Evolutionary conservation across 2,888 invertebrate genomes (phyloP).

Genomic region (Lissonota sp.): DNA sequence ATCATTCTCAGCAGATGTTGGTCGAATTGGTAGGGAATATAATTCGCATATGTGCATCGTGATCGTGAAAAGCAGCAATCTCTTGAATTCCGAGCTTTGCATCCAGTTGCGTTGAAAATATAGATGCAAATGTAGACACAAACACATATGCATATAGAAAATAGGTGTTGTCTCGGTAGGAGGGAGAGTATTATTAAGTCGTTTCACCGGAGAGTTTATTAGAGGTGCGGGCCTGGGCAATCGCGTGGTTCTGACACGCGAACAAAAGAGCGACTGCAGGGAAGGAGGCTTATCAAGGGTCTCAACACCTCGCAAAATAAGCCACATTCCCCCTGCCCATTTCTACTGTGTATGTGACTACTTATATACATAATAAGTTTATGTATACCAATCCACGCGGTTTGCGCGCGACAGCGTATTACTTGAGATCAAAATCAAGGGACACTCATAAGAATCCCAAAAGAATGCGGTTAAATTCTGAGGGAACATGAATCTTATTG

Average conservation of each 20-base stretch:
- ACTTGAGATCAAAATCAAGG: too few relatives aligned
- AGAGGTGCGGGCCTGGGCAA: slow-evolving; percentile 32
- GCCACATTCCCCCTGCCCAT: slow-evolving; percentile 19
- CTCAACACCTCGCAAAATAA: slow-evolving; percentile 39
- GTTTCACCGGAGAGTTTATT: slow-evolving; percentile 41
- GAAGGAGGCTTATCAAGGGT: neutral
- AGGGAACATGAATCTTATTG: too few relatives aligned
- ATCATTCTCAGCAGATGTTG: too few relatives aligned
- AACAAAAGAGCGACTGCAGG: slow-evolving; percentile 36
- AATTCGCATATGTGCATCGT: neutral
- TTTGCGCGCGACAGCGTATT: too few relatives aligned
- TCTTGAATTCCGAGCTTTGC: neutral
- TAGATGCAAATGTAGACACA: neutral
- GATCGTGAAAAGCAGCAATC: neutral
- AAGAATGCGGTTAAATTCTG: too few relatives aligned
- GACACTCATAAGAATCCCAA: too few relatives aligned
- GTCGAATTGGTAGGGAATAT: too few relatives aligned
- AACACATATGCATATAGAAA: neutral
- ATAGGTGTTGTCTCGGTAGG: neutral
- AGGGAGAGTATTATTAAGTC: slow-evolving; percentile 47
- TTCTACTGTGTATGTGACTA: neutral
- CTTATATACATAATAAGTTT: neutral
- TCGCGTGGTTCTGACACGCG: slow-evolving; percentile 52
- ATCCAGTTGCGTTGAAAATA: neutral
- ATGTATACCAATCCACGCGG: neutral